These are phyloP conservation scores for Drosophila ambigua DNA, from an alignment of 1,140 invertebrate genomes.

Conservation along the genomic window DNA sequence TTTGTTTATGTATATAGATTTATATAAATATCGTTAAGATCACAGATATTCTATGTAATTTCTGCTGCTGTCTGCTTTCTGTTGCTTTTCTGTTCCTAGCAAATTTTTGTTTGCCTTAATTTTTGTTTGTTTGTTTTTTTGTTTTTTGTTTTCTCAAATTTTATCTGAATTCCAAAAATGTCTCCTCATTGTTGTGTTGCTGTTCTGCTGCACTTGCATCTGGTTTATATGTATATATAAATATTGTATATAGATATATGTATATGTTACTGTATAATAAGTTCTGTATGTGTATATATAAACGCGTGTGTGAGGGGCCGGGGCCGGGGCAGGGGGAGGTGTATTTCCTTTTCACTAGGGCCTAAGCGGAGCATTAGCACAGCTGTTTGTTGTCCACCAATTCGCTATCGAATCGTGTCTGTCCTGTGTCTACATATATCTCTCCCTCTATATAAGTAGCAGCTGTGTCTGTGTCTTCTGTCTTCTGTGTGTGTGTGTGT, in stretches of 20 bases:
- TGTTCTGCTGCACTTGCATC: conserved; percentile 33
- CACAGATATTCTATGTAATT: conserved; percentile 84
- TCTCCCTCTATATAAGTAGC: no score
- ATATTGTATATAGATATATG: conserved; percentile 59
- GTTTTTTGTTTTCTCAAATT: conserved; percentile 22
- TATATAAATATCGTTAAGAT: conserved; percentile 83
- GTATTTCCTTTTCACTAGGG: background rate
- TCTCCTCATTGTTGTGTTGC: conserved; percentile 1
- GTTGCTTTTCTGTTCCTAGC: conserved; percentile 48
- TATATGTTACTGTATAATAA: conserved; percentile 55
- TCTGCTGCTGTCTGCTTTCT: conserved; percentile 54
- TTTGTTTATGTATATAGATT: conserved; percentile 53
- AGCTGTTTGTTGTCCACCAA: conserved; percentile 17
- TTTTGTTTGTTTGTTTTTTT: conserved; percentile 22
- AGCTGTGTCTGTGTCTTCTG: no score
- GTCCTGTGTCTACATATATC: conserved; percentile 20
- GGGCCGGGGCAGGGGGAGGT: background rate
- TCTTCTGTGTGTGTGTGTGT: conserved; percentile 3
- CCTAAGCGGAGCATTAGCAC: conserved; percentile 19
- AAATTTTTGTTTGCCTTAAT: conserved; percentile 1
- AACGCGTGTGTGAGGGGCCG: conserved; percentile 17
- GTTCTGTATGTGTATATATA: conserved; percentile 48
- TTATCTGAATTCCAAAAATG: conserved; percentile 47
- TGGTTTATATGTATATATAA: conserved; percentile 56
- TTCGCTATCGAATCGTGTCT: conserved; percentile 27